Base-by-base conservation (phyloP, 1,140 invertebrate genomes). In the Bombus sibiricus region DNA sequence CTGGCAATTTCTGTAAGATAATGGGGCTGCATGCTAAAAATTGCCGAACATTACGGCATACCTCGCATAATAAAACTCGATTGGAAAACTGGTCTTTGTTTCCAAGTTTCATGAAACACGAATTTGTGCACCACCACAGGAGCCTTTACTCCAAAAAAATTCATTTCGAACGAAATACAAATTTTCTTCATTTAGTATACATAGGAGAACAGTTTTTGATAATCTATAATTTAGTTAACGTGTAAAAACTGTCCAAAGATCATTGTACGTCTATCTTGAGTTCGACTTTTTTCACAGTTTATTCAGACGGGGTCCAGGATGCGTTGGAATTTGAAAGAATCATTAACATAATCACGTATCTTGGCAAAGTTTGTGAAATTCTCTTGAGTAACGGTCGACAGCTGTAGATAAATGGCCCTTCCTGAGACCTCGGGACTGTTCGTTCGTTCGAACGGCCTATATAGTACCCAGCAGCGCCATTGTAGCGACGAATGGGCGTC, bases 401-500 rank as follows among this genome's bases (percentile, higher is more conserved):
- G 87, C 82, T 86, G 83, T 90, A 90, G 87, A 92, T 90, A 88
- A 92, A 92, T 92, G 92, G 86, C 74, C 84, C 76, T 92, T 81
- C 66, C 72, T 68, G 86, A 89, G 90, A 90, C 91, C 92, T 91
- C 74, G 79, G 85, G 77, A 69, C 83, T 83, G 89, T 91, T 88
- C 90, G 86, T 92, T 92, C 86, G 66, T 90, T 88, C 90, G 81
- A 89, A 91, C 86, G 74, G 91, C 87, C 90, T 91, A 92, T 90
- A 89, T 89, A 88, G 79, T 76, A 73, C 34, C 76, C 80, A 79
- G 75, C 85, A 86, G 86, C 86, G 88, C 92, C 88, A 92, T 92
- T 92, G 90, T 92, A 92, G 74, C 91, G 91, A 93, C 92, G 92
- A 93, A 93, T 93, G 92, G 87, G 77, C 89, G 91, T 93, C 92